phyloP scores from a whole-genome alignment of 2,113 vertebrate genomes.

The Numida meleagris region DNA sequence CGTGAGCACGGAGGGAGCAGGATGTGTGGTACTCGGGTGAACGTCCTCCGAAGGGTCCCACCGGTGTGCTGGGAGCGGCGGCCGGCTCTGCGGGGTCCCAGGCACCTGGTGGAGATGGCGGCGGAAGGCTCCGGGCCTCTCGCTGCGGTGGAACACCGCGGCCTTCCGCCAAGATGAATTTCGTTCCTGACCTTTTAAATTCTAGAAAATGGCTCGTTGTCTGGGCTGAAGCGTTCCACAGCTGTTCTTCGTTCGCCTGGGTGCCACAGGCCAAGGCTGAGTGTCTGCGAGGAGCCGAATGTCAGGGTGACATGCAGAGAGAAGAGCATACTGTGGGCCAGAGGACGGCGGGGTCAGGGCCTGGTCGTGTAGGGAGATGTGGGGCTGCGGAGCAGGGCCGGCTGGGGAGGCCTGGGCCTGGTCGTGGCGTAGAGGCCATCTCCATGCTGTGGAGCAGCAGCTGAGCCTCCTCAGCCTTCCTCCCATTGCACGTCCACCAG shows the following conservation, averaged over 20 bases:
- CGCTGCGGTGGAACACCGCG: rapidly evolving
- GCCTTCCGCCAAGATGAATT: not conserved
- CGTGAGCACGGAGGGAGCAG: rapidly evolving
- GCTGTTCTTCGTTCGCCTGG: not conserved
- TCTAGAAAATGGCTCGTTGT: not conserved
- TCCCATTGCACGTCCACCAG: not conserved
- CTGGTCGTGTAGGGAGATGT: rapidly evolving
- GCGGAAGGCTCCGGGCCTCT: not conserved
- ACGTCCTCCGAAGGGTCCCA: not conserved
- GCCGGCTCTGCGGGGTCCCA: rapidly evolving
- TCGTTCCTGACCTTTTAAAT: slow-evolving; percentile 11
- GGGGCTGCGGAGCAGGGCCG: not conserved
- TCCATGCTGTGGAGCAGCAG: not conserved
- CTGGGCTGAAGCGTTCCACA: not conserved
- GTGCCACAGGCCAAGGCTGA: slow-evolving; percentile 24
- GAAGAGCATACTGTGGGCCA: not conserved
- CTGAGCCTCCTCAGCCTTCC: not conserved
- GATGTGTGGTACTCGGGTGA: not conserved
- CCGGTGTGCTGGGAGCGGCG: not conserved
- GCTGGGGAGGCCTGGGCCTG: not conserved
- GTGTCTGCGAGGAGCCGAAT: not conserved
- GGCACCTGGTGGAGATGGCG: rapidly evolving
- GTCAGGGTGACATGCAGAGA: not conserved
- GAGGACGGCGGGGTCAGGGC: not conserved
- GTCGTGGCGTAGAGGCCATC: not conserved